phyloP scores from a whole-genome alignment of 2,113 vertebrate genomes.

The Passer domesticus region DNA sequence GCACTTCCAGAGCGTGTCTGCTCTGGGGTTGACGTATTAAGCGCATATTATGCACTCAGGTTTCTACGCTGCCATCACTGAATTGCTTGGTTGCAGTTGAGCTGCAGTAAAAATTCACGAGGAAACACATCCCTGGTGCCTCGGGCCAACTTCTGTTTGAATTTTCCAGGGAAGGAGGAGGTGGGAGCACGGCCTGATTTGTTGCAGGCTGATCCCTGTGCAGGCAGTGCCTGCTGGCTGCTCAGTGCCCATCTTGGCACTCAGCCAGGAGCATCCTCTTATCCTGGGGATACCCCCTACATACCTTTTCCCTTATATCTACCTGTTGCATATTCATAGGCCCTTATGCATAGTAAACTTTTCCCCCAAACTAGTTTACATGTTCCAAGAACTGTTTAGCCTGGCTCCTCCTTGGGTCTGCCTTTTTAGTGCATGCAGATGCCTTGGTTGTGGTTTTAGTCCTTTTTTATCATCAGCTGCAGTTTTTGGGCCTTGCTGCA shows the following conservation, averaged over 20 bases:
- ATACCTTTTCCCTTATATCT: background rate
- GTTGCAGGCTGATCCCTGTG: background rate
- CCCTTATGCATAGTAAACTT: background rate
- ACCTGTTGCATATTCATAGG: background rate
- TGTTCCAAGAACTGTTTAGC: background rate
- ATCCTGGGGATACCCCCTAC: background rate
- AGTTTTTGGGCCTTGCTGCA: background rate
- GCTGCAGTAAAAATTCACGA: background rate
- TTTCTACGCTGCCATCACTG: background rate
- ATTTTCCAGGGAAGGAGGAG: background rate
- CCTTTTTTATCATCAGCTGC: background rate
- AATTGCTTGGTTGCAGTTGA: background rate
- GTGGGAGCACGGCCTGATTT: background rate
- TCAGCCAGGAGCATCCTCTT: background rate
- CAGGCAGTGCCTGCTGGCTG: background rate
- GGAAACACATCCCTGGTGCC: background rate
- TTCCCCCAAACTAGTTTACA: background rate
- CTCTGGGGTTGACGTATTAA: background rate
- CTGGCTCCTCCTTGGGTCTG: accelerated
- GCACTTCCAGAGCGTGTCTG: background rate
- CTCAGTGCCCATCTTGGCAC: background rate
- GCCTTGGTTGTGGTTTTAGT: background rate
- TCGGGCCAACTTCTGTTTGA: background rate
- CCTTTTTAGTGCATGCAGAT: background rate
- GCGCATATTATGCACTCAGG: background rate